These are phyloP conservation scores for Myotis davidii DNA, from an alignment of 2,113 vertebrate species.

Conservation along the genomic window DNA sequence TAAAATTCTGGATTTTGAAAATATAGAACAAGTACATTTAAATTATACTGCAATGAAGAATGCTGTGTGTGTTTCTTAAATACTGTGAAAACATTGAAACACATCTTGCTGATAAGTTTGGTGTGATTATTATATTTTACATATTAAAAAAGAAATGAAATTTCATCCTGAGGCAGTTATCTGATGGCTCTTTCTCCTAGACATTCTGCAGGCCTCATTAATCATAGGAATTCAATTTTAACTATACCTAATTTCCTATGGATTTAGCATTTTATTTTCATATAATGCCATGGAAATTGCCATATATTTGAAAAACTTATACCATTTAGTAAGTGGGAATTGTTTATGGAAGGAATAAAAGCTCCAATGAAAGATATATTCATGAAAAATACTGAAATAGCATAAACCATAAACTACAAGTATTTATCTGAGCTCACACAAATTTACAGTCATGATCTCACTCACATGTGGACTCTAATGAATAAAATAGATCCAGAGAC, in stretches of 20 bases:
- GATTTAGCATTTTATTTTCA: conserved; percentile 71
- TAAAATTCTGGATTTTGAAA: conserved; percentile 35
- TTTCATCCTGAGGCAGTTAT: conserved; percentile 39
- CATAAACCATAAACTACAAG: background rate
- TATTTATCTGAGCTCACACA: background rate
- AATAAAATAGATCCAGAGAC: too few species aligned
- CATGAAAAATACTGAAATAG: background rate
- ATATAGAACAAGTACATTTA: background rate
- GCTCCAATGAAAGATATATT: background rate
- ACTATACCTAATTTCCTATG: conserved; percentile 37
- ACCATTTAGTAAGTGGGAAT: conserved; percentile 60
- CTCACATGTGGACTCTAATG: too few species aligned
- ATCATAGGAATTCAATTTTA: conserved; percentile 46
- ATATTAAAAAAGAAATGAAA: conserved; percentile 61
- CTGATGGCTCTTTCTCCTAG: background rate
- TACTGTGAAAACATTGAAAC: conserved; percentile 26
- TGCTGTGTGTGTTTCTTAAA: conserved; percentile 53
- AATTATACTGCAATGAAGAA: conserved; percentile 57
- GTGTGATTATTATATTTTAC: conserved; percentile 50
- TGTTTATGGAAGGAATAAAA: conserved; percentile 34
- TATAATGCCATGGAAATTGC: conserved; percentile 46
- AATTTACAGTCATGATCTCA: background rate
- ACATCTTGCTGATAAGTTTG: conserved; percentile 39
- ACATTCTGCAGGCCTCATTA: conserved; percentile 50
- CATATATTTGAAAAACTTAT: conserved; percentile 39